These are phyloP conservation scores for Torymus texanus DNA, from an alignment of 2,888 invertebrate genomes.

Conservation along the genomic window DNA sequence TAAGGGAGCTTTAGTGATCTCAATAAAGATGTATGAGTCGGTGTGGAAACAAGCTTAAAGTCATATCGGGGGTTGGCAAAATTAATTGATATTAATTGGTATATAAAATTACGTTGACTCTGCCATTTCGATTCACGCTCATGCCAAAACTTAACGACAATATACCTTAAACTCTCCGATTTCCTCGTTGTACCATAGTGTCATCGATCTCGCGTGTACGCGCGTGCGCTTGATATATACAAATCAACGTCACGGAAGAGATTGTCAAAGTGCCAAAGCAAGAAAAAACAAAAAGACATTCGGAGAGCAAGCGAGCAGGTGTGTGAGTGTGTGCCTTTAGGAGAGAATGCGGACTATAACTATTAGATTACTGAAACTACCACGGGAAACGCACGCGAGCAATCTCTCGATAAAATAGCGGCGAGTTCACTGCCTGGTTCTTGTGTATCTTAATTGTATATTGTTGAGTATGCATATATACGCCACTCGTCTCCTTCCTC, in stretches of 20 bases:
- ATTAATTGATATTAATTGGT: no score
- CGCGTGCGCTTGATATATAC: background rate
- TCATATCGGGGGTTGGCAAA: no score
- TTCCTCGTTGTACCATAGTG: background rate
- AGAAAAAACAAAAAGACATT: background rate
- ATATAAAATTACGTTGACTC: no score
- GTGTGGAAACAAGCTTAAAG: no score
- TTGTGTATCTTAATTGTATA: conserved; percentile 35
- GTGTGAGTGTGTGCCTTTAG: conserved; percentile 36
- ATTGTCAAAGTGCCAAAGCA: conserved; percentile 42
- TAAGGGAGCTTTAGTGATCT: no score
- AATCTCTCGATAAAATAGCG: conserved; percentile 17
- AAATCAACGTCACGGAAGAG: background rate
- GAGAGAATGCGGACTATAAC: background rate
- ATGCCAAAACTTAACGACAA: background rate
- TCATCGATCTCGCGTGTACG: no score
- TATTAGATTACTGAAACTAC: background rate
- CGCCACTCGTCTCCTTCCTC: no score
- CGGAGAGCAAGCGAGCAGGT: conserved; percentile 1
- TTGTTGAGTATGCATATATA: conserved; percentile 20
- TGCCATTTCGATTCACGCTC: background rate
- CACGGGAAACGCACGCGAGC: no score
- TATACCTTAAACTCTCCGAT: background rate
- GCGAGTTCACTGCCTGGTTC: conserved; percentile 51
- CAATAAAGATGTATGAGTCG: no score